Base-by-base conservation (phyloP, 1,140 invertebrate genomes). In the Aphelenchoides fujianensis region DNA sequence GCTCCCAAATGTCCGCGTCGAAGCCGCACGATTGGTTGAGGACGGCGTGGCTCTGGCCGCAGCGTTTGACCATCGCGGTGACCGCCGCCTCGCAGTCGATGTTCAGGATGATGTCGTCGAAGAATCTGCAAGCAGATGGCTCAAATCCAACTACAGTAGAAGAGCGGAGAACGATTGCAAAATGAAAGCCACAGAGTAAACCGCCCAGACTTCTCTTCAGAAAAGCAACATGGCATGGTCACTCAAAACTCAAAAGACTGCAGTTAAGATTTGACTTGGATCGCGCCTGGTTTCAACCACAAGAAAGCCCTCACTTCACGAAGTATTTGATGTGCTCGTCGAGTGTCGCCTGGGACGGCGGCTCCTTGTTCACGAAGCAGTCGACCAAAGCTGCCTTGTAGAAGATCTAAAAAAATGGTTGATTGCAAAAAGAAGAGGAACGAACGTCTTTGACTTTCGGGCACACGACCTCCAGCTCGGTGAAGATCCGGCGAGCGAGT, bases 391-490 rank as follows among this genome's bases (percentile, higher is more conserved):
- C 73, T 27, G 83, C 81, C 61, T 83, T 83, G 75, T 81, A 84
- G 69, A 83, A 83, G 7, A 83, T 83, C 81, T 82, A 64, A 84
- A 82, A 19, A 19, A n/a, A n/a, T n/a, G n/a, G n/a, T n/a, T n/a
- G n/a, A n/a, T n/a, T n/a, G n/a, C n/a, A n/a, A n/a, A n/a, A n/a
- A n/a, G n/a, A n/a, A n/a, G n/a, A n/a, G n/a, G n/a, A n/a, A n/a
- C n/a, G n/a, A n/a, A 80, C 79, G 36, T 81, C 82, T 71, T 83
- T 83, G 36, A 83, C 81, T 68, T 83, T 80, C n/a, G 80, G 77
- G 12, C 73, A 80, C 16, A 69, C 78, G 35, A 77, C 67, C 69
- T 85, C 83, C 62, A 83, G 55, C 37, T 83, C 81, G 23, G 67
- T 61, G 55, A 83, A 79, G 34, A 83, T 80, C 61, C 82, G 84